Evolutionary conservation across 1,140 invertebrate species (phyloP), one percentile per base, ranked within the genome.

Genomic region (Drosophila guanche): DNA sequence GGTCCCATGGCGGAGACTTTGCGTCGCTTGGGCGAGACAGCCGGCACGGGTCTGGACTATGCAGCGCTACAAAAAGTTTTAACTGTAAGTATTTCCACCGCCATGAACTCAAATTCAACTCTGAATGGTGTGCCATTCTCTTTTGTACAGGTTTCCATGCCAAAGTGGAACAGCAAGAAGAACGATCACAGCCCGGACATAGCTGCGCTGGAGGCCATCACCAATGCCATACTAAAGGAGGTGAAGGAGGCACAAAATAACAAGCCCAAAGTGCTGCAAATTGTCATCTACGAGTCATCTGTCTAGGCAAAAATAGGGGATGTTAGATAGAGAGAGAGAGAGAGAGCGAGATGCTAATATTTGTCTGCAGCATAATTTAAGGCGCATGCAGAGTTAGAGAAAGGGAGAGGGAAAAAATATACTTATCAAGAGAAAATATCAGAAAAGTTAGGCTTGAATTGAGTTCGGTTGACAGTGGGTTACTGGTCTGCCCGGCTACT

Each of bases 241-340:
- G 92, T 93, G 12, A 92, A 92, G 42, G 90, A 85, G 65, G 91
- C 89, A 52, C 91, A 90, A 74, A 89, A 88, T 29, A 90, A 84
- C 53, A 92, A 92, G 80, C 92, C 93, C 71, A 93, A 94, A 80
- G 93, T 97, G 5, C 93, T 97, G n/a, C 95, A 96, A 92, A 96
- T 97, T 60, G 94, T 97, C 60, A 95, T 97, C 89, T 97, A 97
- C 90, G 96, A 97, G 90, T 95, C 95, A 41, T 95, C 95, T 2
- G 95, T 96, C 2, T 96, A 93, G 48, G 12, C 5, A 23, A 41
- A 40, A 52, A 25, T 8, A 10, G 27, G 25, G 23, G 8, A 29
- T 4, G 20, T 0, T 20, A 20, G 23, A 20, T 4, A 14, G 2
- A 41, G 42, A 52, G 14, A 54, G 16, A 47, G 14, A 33, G 10